Base-by-base conservation (phyloP, 2,888 invertebrate genomes). In the Pomacea canaliculata region DNA sequence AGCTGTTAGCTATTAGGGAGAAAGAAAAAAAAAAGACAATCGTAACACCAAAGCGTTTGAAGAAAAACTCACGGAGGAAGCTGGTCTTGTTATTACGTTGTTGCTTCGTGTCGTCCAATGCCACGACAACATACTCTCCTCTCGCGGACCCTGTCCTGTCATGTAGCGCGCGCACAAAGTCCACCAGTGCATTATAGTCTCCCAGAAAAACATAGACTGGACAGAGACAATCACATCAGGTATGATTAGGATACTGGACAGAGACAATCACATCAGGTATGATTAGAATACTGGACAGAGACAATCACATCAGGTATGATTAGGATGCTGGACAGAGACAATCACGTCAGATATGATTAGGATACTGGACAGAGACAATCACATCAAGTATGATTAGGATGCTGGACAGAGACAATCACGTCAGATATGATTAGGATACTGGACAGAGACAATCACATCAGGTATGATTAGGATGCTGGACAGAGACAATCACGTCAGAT, bases 181-280 rank as follows among this genome's bases (percentile, higher is more conserved):
- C 97, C 81, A 97, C 93, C 89, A 97, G 96, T 86, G 97, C 97
- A 88, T 96, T 95, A 87, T 96, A 95, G 90, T 96, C 95, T 4
- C 97, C 97, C 81, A 97, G 93, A 79, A 96, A 94, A 56, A 97
- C 94, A 91, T 97, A 97, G 91, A 97, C 97, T 97, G 93, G 1
- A 10, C 10, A 63, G 10, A 19, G 12, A 16, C 51, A 56, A 16
- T 56, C 10, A 13, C 51, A 13, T 37, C 5, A 37, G 37, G 3
- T 37, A 37, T 37, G 37, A 37, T 37, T 5, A 37, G 37, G 97
- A 97, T 91, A 97, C 97, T 97, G 93, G 1, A 63, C 10, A 63
- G 10, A 19, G 1, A 16, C 51, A 56, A 16, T 56, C 10, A 13
- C 51, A 13, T 16, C 37, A 5, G 37, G 1, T 37, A 37, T 37